phyloP scores from a whole-genome alignment of 2,888 invertebrate species.

The Chloromyia formosa region DNA sequence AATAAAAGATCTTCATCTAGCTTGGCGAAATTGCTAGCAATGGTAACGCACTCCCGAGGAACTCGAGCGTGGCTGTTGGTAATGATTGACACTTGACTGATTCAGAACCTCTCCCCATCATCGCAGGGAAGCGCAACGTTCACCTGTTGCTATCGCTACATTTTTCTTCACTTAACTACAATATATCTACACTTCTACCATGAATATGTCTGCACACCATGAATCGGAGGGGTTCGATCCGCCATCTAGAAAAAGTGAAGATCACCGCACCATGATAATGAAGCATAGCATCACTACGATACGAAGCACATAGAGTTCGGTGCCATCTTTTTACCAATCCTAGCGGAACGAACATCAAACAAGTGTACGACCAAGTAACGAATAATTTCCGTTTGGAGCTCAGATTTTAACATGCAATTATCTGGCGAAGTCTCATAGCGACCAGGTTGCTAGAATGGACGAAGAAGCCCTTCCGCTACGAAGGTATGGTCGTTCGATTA shows the following conservation, averaged over 20 bases:
- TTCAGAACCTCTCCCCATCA: slow-evolving; percentile 18
- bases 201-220: too few relatives aligned
- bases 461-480: slow-evolving; percentile 40
- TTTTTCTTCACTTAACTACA: too few relatives aligned
- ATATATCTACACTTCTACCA: too few relatives aligned
- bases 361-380: slow-evolving; percentile 18
- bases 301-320: slow-evolving; percentile 31
- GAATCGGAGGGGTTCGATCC: background rate
- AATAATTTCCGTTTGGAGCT: slow-evolving; percentile 27
- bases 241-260: slow-evolving; percentile 33
- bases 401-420: slow-evolving; percentile 42
- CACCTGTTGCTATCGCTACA: slow-evolving; percentile 36
- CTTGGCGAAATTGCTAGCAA: slow-evolving; percentile 20
- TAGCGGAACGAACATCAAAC: slow-evolving; percentile 37
- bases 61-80: slow-evolving; percentile 42
- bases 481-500: background rate
- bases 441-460: slow-evolving; percentile 1
- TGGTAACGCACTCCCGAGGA: slow-evolving; percentile 24
- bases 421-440: background rate
- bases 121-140: slow-evolving; percentile 17
- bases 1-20: slow-evolving; percentile 42
- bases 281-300: slow-evolving; percentile 26
- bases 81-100: slow-evolving; percentile 46
- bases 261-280: slow-evolving; percentile 33
- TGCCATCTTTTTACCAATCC: slow-evolving; percentile 42